Conservation (phyloP, 1,140 invertebrate genomes). For the Aculops lycopersici region DNA sequence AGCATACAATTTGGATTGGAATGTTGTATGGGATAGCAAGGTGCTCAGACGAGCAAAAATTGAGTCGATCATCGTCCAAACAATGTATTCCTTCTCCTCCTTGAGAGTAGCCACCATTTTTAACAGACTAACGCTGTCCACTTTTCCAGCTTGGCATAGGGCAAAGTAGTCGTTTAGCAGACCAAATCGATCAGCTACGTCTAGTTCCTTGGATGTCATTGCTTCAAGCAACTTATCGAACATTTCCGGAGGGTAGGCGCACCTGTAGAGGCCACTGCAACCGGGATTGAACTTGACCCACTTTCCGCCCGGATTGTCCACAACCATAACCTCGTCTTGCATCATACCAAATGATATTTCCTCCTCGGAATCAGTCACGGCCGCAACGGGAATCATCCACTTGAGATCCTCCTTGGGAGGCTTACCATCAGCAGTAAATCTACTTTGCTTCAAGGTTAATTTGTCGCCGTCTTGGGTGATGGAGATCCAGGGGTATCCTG, state of each 20-base stretch:
- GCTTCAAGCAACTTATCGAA: slow-evolving; percentile 39
- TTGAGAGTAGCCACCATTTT: slow-evolving; percentile 37
- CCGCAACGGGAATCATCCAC: slow-evolving; percentile 44
- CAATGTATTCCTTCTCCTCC: slow-evolving; percentile 62
- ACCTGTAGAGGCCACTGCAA: slow-evolving; percentile 26
- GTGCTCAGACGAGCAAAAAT: slow-evolving; percentile 32
- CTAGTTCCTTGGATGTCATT: slow-evolving; percentile 37
- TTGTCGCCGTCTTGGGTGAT: slow-evolving; percentile 25
- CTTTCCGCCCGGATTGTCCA: too few relatives aligned
- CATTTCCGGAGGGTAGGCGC: slow-evolving; percentile 46
- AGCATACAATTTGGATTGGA: slow-evolving; percentile 28
- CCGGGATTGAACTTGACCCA: slow-evolving; percentile 24
- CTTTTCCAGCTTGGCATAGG: slow-evolving; percentile 44
- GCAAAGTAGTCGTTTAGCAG: slow-evolving; percentile 37
- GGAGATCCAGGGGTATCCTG: slow-evolving; percentile 45
- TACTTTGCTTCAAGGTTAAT: slow-evolving; percentile 24
- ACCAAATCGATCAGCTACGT: slow-evolving; percentile 58
- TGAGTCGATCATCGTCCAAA: slow-evolving; percentile 52
- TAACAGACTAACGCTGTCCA: slow-evolving; percentile 37
- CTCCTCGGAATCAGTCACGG: slow-evolving; percentile 23
- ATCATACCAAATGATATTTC: too few relatives aligned
- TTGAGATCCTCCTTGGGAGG: slow-evolving; percentile 15
- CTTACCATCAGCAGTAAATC: slow-evolving; percentile 14
- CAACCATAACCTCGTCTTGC: too few relatives aligned
- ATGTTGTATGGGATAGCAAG: slow-evolving; percentile 42